These are phyloP conservation scores for Hirtodrosophila cameraria DNA, from an alignment of 2,888 invertebrate species.

Conservation along the genomic window DNA sequence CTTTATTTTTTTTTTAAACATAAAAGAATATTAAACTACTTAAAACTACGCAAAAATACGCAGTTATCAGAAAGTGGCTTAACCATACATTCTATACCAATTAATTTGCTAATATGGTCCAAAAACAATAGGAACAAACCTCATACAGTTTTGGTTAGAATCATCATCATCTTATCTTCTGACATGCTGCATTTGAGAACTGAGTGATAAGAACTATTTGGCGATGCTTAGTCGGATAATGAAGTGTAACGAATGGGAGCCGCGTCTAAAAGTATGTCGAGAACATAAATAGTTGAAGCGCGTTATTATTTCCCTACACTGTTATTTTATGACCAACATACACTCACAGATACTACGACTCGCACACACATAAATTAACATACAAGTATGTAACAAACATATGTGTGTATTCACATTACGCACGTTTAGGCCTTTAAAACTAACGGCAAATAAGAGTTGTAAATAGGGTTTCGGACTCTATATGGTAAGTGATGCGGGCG, in stretches of 20 bases:
- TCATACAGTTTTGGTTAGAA: too few relatives aligned
- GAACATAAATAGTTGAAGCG: slow-evolving; percentile 49
- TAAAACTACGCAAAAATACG: too few relatives aligned
- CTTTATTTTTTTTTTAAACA: background rate
- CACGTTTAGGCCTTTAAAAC: slow-evolving; percentile 75
- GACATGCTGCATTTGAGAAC: too few relatives aligned
- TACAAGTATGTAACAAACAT: background rate
- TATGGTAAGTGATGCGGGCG: slow-evolving; percentile 56
- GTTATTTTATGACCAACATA: slow-evolving; percentile 49
- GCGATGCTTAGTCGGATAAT: background rate
- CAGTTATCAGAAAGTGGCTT: too few relatives aligned
- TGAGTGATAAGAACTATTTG: too few relatives aligned
- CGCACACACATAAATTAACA: background rate
- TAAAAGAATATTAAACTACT: too few relatives aligned
- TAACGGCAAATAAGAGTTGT: slow-evolving; percentile 70
- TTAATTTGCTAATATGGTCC: too few relatives aligned
- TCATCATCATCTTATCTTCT: too few relatives aligned
- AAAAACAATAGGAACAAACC: too few relatives aligned
- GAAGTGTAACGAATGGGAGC: slow-evolving; percentile 1
- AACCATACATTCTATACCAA: too few relatives aligned
- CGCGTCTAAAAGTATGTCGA: slow-evolving; percentile 4
- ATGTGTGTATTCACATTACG: slow-evolving; percentile 26
- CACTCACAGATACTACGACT: slow-evolving; percentile 1
- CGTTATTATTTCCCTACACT: slow-evolving; percentile 41
- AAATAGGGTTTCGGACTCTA: slow-evolving; percentile 56